Evolutionary conservation across 2,113 vertebrate genomes (phyloP).

Genomic region (Pithys albifrons): DNA sequence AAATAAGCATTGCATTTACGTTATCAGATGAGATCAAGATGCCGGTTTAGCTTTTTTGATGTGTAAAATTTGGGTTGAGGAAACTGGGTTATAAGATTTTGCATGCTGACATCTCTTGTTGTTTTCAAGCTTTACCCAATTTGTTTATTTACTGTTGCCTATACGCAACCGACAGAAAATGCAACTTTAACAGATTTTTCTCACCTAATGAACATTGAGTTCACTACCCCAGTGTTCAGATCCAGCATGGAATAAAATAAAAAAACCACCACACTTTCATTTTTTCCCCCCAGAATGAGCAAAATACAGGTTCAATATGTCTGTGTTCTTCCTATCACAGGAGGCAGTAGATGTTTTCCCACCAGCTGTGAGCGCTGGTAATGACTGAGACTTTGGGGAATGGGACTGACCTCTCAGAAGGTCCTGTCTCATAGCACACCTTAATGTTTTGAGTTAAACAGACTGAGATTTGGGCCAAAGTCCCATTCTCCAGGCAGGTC

Average conservation of each 20-base stretch:
- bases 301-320: background rate
- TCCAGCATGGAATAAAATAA: background rate
- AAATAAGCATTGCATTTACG: conserved; percentile 18
- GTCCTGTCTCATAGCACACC: background rate
- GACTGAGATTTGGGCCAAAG: background rate
- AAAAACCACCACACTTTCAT: accelerated
- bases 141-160: background rate
- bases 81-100: conserved; percentile 1
- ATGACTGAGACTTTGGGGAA: background rate
- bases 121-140: background rate
- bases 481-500: background rate
- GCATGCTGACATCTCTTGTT: background rate
- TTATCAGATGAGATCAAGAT: background rate
- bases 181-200: background rate
- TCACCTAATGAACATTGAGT: background rate
- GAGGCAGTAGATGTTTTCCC: background rate
- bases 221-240: background rate
- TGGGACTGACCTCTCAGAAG: background rate
- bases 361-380: background rate
- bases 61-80: background rate
- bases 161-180: background rate
- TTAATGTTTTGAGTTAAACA: background rate
- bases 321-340: background rate
- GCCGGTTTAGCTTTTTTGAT: background rate
- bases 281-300: background rate